Evolutionary conservation across 2,113 vertebrate species (phyloP).

Genomic region (Muscicapa adusta): DNA sequence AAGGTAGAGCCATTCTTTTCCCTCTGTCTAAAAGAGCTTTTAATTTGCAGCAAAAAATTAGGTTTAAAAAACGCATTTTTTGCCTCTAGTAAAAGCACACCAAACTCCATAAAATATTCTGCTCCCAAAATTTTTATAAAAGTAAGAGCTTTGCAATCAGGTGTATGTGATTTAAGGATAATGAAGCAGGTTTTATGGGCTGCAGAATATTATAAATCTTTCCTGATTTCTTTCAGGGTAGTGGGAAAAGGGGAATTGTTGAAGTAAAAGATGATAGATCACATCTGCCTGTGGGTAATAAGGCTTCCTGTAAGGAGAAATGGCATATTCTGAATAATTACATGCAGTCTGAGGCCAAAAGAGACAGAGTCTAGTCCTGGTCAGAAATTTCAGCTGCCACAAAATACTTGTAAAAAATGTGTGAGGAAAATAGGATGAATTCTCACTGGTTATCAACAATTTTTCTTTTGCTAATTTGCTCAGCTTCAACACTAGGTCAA

Average conservation of each 20-base stretch:
- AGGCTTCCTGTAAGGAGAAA: background rate
- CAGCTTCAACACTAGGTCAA: background rate
- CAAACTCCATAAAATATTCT: background rate
- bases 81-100: background rate
- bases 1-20: background rate
- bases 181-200: background rate
- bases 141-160: background rate
- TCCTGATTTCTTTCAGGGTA: background rate
- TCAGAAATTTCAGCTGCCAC: background rate
- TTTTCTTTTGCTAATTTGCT: background rate
- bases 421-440: background rate
- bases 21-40: background rate
- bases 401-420: background rate
- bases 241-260: background rate
- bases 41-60: background rate
- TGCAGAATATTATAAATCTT: conserved; percentile 19
- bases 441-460: background rate
- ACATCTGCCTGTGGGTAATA: conserved; percentile 13
- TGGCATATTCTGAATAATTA: background rate
- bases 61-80: background rate
- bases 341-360: background rate
- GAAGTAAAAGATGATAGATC: conserved; percentile 7
- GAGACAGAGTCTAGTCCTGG: background rate
- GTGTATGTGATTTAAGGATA: background rate
- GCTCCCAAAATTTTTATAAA: background rate